A percentile compares a stretch with the other conserved stretches of the same genome.
Evolutionary conservation across 2,888 invertebrate genomes (phyloP).

Genomic region (Buathra laborator): DNA sequence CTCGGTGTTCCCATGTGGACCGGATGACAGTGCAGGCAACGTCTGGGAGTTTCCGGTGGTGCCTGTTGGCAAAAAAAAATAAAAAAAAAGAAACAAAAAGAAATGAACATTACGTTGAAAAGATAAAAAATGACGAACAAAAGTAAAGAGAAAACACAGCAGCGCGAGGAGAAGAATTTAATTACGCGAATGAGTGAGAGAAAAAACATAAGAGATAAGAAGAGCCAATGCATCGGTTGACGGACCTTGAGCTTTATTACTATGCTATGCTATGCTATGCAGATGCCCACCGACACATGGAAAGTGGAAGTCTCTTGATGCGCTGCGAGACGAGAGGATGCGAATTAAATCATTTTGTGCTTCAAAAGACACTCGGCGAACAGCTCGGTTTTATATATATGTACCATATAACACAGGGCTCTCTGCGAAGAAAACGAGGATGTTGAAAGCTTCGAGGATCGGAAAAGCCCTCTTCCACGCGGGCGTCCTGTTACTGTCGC

Average conservation of each 20-base stretch:
- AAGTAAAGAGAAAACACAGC: not conserved
- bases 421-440: slow-evolving; percentile 8
- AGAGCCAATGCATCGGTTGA: not conserved
- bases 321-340: not conserved
- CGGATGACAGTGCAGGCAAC: slow-evolving; percentile 82
- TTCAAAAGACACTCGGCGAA: not conserved
- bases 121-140: not conserved
- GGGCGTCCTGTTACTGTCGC: slow-evolving; percentile 19
- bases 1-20: slow-evolving; percentile 79
- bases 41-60: slow-evolving; percentile 73
- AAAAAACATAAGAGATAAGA: not conserved
- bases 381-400: slow-evolving; percentile 2
- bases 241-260: not conserved
- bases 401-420: slow-evolving; percentile 13
- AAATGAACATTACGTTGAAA: not conserved
- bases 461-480: not conserved
- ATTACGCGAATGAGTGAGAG: not conserved
- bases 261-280: not conserved
- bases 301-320: not conserved
- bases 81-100: not conserved
- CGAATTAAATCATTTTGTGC: slow-evolving; percentile 6
- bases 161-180: no score
- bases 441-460: slow-evolving; percentile 19
- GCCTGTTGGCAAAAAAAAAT: slow-evolving; percentile 25
- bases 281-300: not conserved